phyloP scores from a whole-genome alignment of 2,113 vertebrate genomes.

The Lepisosteus oculatus region DNA sequence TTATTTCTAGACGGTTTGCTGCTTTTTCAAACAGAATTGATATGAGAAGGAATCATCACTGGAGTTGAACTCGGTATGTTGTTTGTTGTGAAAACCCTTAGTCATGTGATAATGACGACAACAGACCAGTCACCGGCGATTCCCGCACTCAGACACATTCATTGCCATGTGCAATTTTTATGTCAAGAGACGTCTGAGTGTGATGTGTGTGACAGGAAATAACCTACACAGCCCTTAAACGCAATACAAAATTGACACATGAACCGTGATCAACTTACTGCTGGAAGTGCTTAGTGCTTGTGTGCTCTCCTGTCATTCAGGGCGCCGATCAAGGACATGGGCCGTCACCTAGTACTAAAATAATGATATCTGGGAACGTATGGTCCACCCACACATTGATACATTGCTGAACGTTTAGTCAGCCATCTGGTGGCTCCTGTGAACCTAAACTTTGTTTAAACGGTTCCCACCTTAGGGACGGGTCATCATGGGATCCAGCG shows the following conservation, averaged over 20 bases:
- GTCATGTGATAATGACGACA: background rate
- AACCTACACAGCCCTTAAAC: background rate
- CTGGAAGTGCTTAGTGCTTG: background rate
- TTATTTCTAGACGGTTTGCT: too few species aligned
- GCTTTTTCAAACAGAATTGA: too few species aligned
- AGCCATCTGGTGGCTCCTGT: slow-evolving; percentile 4
- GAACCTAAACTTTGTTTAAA: slow-evolving; percentile 7
- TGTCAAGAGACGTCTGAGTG: background rate
- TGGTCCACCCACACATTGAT: slow-evolving; percentile 11
- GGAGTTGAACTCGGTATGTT: too few species aligned
- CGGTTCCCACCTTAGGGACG: too few species aligned
- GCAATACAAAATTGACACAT: background rate
- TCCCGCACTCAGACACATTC: too few species aligned
- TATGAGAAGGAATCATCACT: too few species aligned
- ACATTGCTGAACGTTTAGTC: slow-evolving; percentile 6
- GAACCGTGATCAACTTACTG: background rate
- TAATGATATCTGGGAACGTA: slow-evolving; percentile 13
- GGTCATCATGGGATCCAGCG: too few species aligned
- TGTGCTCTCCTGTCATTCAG: background rate
- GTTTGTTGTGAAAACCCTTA: too few species aligned
- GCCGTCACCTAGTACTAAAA: slow-evolving; percentile 4
- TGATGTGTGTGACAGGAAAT: background rate
- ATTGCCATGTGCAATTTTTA: background rate
- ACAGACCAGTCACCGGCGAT: background rate
- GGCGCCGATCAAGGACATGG: background rate